Conservation (phyloP, 2,888 invertebrate genomes). For the Apomyelois bistriatella region DNA sequence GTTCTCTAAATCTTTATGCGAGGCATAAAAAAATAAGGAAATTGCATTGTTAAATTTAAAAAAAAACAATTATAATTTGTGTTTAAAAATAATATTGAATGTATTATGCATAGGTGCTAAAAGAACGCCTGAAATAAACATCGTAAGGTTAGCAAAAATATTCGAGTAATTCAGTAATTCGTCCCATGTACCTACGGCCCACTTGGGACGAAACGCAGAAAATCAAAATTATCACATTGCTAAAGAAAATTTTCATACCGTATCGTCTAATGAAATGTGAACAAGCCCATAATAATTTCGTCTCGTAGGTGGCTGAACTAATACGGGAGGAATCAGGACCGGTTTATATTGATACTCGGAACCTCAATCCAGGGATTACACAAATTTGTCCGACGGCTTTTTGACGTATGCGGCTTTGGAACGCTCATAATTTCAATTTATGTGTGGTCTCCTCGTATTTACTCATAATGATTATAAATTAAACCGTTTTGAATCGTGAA, state of each 20-base stretch:
- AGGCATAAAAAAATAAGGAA: no score
- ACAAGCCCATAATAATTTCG: slow-evolving; percentile 22
- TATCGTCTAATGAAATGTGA: slow-evolving; percentile 25
- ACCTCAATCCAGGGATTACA: slow-evolving; percentile 12
- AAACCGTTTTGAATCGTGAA: background rate
- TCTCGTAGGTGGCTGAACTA: slow-evolving; percentile 34
- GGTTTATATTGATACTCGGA: slow-evolving; percentile 34
- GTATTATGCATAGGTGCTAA: no score
- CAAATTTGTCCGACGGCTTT: slow-evolving; percentile 4
- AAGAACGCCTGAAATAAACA: no score
- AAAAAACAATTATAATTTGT: no score
- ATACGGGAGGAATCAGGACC: slow-evolving; percentile 35
- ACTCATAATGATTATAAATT: background rate
- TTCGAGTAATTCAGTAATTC: no score
- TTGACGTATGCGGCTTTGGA: slow-evolving; percentile 3
- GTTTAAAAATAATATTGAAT: no score
- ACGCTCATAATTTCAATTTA: slow-evolving; percentile 4
- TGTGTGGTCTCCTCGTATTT: background rate
- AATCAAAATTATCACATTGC: no score
- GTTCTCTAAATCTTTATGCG: no score
- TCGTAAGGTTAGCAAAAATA: no score
- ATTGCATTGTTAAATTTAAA: no score
- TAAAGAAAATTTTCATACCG: background rate
- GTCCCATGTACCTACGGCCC: no score
- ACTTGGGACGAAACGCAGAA: no score